phyloP scores from a whole-genome alignment of 2,888 invertebrate genomes.

The Philaethria dido region DNA sequence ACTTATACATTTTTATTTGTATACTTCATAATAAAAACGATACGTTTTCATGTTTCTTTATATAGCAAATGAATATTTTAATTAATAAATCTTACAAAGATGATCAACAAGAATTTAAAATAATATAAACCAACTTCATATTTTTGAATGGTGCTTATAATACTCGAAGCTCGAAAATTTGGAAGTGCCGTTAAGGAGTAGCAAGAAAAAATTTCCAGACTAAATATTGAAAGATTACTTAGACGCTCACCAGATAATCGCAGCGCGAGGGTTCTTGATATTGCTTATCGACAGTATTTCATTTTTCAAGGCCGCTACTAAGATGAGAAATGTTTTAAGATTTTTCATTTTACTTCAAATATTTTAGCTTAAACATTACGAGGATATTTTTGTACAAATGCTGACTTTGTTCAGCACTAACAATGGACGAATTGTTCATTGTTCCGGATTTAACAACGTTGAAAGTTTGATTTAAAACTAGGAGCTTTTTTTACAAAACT shows the following conservation, averaged over 20 bases:
- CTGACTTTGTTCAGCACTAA: slow-evolving; percentile 19
- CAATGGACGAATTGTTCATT: slow-evolving; percentile 21
- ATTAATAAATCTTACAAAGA: background rate
- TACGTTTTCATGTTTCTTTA: background rate
- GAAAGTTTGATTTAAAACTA: slow-evolving; percentile 20
- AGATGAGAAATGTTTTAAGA: slow-evolving; percentile 17
- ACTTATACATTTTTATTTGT: background rate
- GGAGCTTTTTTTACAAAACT: background rate
- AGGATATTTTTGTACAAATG: slow-evolving; percentile 13
- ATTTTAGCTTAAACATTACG: slow-evolving; percentile 12
- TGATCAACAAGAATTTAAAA: background rate
- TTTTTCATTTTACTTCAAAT: slow-evolving; percentile 13
- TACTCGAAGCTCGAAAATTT: slow-evolving; percentile 9
- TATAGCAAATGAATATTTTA: background rate
- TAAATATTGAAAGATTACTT: slow-evolving; percentile 29
- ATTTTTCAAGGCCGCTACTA: slow-evolving; percentile 29
- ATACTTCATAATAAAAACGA: too few species aligned
- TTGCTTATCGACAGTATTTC: slow-evolving; percentile 30
- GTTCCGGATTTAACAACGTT: slow-evolving; percentile 14
- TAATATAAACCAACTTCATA: slow-evolving; percentile 2
- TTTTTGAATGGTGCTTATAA: slow-evolving; percentile 11
- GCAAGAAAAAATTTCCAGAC: slow-evolving; percentile 16
- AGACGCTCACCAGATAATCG: slow-evolving; percentile 29
- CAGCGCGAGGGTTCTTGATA: slow-evolving; percentile 28
- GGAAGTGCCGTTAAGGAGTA: slow-evolving; percentile 1